Base-by-base conservation (phyloP, 2,888 invertebrate species). In the Euplagia quadripunctaria region DNA sequence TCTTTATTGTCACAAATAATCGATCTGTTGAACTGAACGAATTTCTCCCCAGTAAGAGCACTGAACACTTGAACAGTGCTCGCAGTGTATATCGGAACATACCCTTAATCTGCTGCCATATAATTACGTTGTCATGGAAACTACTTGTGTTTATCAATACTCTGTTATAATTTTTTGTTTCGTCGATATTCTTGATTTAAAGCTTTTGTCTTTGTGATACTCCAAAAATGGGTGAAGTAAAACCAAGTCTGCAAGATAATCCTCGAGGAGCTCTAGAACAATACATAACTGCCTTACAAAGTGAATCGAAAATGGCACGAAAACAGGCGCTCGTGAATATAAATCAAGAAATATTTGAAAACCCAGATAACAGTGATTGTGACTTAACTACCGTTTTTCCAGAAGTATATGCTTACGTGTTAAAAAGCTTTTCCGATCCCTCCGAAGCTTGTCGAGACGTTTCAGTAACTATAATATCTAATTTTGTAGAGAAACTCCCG, bases 401-500 rank as follows among this genome's bases (percentile, higher is more conserved):
- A 52, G 90, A 93, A 85, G 84, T 94, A 61, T 94, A 95, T 78
- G 92, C 96, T 20, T 94, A 95, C 75, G 86, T 96, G 55, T 82
- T 94, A 68, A 93, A 94, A 91, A 90, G 94, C 83, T 93, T 92
- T 80, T 89, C 92, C 4, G 97, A 98, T 89, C 90, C 94, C 63
- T 95, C 96, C 0, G 97, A 98, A 91, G 94, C 95, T 1, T 97
- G 97, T 80, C 94, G 97, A 73, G 97, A 97, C 80, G 89, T 92
- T 68, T 93, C 97, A 1, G 95, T 97, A 12, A 90, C 92, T 55
- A 96, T 97, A 75, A 91, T 97, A 46, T 94, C 92, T 0, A 96
- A 94, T 83, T 96, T 97, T 79, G 89, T 97, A 17, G 91, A 96
- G 20, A 92, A 92, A 51, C 88, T 98, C 46, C 97, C 97, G 0